Evolutionary conservation across 2,113 vertebrate genomes (phyloP), one percentile per base, ranked within the genome.

Genomic region (Colaptes auratus): DNA sequence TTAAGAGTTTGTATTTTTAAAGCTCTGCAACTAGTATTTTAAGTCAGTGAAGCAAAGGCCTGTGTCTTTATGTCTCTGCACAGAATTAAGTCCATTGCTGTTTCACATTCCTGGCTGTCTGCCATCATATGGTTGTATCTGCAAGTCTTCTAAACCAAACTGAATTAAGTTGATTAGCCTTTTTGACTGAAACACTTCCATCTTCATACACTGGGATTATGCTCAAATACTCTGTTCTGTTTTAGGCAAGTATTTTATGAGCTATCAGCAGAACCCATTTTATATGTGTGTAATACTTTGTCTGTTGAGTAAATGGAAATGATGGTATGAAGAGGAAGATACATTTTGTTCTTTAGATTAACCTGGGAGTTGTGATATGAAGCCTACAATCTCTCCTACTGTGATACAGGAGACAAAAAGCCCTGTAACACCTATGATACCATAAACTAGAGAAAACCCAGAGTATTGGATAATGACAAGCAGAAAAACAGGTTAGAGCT

Each of bases 401-500:
- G 31, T 42, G 13, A 76, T 53, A 46, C 24, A 79, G 44, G 60
- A 86, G 59, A 56, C 36, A 74, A 83, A 63, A 75, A 3, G 0
- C 48, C 17, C 35, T 23, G 13, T 42, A 73, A 46, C 50, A 82
- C 56, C 81, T 72, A 4, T 23, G 44, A 44, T 65, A 60, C 61
- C 39, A 2, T 69, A 69, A 89, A 9, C 63, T 69, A 21, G 81
- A 76, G 88, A 25, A 71, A 90, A 31, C 1, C 14, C 48, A 1
- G 13, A 66, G 69, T 81, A 65, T 87, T 89, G 91, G 82, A 42
- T 85, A 92, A 89, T 73, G 70, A 39, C 72, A 58, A 86, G 83
- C 80, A 71, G 64, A 74, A 88, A 93, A 94, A 5, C 65, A 64
- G 73, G 52, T 93, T 74, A 67, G 81, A 56, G 67, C 42, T 81